Evolutionary conservation across 2,888 invertebrate species (phyloP).

Genomic region (Axea sp.): DNA sequence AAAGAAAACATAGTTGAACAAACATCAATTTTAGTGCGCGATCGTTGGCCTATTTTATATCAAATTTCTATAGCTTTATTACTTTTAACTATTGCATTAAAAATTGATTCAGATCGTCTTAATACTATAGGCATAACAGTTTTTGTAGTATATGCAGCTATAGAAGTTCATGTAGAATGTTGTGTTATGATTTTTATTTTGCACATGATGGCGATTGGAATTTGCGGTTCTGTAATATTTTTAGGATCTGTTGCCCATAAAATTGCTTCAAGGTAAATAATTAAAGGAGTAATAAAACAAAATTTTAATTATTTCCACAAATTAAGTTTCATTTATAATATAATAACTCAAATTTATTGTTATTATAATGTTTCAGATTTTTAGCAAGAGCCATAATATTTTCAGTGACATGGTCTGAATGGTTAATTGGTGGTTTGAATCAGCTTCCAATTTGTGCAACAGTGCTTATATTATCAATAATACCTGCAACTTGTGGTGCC

Average conservation of each 20-base stretch:
- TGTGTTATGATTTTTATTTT: conserved; percentile 73
- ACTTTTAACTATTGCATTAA: conserved; percentile 70
- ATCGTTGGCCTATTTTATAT: conserved; percentile 81
- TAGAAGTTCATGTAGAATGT: conserved; percentile 68
- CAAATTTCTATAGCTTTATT: conserved; percentile 83
- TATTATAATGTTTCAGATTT: conserved; percentile 74
- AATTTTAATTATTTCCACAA: no score
- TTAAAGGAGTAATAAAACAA: neutral
- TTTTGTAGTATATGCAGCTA: conserved; percentile 45
- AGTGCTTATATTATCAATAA: conserved; percentile 83
- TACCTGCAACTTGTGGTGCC: conserved; percentile 87
- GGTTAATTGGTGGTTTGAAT: conserved; percentile 84
- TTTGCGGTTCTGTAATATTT: conserved; percentile 83
- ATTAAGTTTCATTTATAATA: no score
- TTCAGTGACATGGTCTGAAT: conserved; percentile 82
- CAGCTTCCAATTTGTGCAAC: conserved; percentile 86
- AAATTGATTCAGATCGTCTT: conserved; percentile 66
- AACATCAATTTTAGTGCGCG: conserved; percentile 71
- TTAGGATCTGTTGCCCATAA: conserved; percentile 86
- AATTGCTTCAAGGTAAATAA: conserved; percentile 83
- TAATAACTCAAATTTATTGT: no score
- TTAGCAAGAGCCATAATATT: conserved; percentile 80
- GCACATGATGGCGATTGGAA: conserved; percentile 81
- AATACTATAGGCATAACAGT: conserved; percentile 66
- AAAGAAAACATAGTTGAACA: conserved; percentile 75